Evolutionary conservation across 2,888 invertebrate species (phyloP), one percentile per base, ranked within the genome.

Genomic region (Calliphora vomitoria): DNA sequence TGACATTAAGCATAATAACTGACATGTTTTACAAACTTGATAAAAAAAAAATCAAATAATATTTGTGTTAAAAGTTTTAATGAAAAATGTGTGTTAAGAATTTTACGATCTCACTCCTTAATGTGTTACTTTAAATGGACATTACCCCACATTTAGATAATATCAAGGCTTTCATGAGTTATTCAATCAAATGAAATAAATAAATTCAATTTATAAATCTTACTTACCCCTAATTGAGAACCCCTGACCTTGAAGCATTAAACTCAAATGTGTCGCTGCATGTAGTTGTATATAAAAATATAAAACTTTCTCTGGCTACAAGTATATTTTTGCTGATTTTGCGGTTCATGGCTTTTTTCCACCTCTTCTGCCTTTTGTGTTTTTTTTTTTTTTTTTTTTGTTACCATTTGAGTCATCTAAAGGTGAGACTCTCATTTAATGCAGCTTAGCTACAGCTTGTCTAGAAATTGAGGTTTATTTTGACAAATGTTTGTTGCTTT

Each of bases 301-400:
- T 31, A 82, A 55, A 78, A 87, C 87, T 87, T 87, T 87, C 87
- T 85, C 87, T 82, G 82, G 60, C 69, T 75, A 62, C 62, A 85
- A 83, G 25, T 71, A 44, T 13, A 31, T 60, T 82, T 72, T 76
- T 72, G 81, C 87, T 72, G 81, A 87, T 79, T 85, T 87, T 82
- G 74, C 79, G 69, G 85, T 87, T 87, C 87, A 85, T 82, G 85
- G 85, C 82, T 85, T 83, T 50, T 69, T 72, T 78, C 62, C 44
- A 41, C 64, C 20, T 83, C 55, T 44, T 44, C 31, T 35, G 38
- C 10, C 44, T 72, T 64, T 35, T 8, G n/a, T 18, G 10, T 74
- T 31, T 31, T 31, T 35, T 35, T 53, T 58, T 2, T 11, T 44
- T 44, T 53, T 47, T 47, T 11, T 47, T 50, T n/a, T n/a, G 50